phyloP scores from a whole-genome alignment of 2,113 vertebrate species.

The Gopherus evgoodei region DNA sequence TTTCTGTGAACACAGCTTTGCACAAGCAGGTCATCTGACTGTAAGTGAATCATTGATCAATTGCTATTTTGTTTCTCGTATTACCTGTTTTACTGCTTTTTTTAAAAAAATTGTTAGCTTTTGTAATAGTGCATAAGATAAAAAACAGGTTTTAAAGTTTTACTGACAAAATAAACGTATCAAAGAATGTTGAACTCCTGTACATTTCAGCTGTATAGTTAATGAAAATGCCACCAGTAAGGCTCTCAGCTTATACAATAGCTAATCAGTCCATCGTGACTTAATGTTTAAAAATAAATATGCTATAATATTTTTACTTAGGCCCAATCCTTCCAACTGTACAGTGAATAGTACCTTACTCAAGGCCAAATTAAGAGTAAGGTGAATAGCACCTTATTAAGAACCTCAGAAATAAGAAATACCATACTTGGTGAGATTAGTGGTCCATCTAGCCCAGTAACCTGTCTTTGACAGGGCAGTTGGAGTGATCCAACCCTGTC shows the following conservation, averaged over 20 bases:
- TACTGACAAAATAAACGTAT: constrained; percentile 33
- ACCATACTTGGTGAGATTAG: neutral
- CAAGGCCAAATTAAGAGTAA: neutral
- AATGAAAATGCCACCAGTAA: constrained; percentile 59
- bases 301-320: neutral
- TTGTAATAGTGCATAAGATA: neutral
- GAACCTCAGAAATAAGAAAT: neutral
- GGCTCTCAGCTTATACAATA: constrained; percentile 41
- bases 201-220: constrained; percentile 38
- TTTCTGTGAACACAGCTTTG: neutral
- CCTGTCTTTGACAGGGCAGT: neutral
- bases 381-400: neutral
- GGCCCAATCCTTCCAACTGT: neutral
- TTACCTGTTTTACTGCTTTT: neutral
- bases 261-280: neutral
- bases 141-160: constrained; percentile 47
- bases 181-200: constrained; percentile 40
- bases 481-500: neutral
- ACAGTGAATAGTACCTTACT: neutral
- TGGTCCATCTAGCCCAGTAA: neutral
- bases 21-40: constrained; percentile 9
- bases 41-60: neutral
- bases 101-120: neutral
- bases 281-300: constrained; percentile 37
- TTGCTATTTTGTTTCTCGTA: constrained; percentile 9